Evolutionary conservation across 53 echinoderm and acorn worm genomes (phyloP).

Genomic region (Holothuria scabra): DNA sequence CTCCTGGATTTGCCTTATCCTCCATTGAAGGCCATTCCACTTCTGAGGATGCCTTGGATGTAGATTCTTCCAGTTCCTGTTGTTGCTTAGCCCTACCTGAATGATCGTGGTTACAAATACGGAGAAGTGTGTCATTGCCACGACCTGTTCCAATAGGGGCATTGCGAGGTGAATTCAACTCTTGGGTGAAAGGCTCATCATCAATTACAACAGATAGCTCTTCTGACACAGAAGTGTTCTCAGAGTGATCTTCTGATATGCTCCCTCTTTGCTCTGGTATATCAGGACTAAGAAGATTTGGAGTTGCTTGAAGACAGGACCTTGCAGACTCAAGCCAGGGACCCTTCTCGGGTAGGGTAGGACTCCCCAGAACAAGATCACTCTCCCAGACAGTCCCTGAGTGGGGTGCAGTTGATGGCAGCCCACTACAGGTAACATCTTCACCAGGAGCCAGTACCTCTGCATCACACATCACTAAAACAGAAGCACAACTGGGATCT

Average conservation of each 20-base stretch:
- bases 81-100: not conserved
- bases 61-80: not conserved
- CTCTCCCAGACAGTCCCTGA: constrained; percentile 75
- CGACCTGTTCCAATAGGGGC: constrained; percentile 73
- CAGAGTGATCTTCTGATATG: constrained; percentile 60
- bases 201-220: constrained; percentile 66
- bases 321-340: constrained; percentile 55
- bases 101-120: constrained; percentile 80
- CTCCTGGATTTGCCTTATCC: not conserved
- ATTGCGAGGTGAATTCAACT: constrained; percentile 64
- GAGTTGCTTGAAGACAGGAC: constrained; percentile 55
- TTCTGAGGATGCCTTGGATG: not conserved
- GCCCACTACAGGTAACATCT: not conserved
- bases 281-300: constrained; percentile 35
- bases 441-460: constrained; percentile 54
- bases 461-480: constrained; percentile 22
- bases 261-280: constrained; percentile 27
- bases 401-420: constrained; percentile 39
- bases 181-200: constrained; percentile 56
- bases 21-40: constrained; percentile 35
- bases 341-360: constrained; percentile 54
- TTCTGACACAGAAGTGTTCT: constrained; percentile 59
- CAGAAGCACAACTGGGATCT: constrained; percentile 51
- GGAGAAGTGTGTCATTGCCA: constrained; percentile 76
- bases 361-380: constrained; percentile 79